Conservation (phyloP, 2,797 vertebrate genomes). For the Gymnothorax javanicus region DNA sequence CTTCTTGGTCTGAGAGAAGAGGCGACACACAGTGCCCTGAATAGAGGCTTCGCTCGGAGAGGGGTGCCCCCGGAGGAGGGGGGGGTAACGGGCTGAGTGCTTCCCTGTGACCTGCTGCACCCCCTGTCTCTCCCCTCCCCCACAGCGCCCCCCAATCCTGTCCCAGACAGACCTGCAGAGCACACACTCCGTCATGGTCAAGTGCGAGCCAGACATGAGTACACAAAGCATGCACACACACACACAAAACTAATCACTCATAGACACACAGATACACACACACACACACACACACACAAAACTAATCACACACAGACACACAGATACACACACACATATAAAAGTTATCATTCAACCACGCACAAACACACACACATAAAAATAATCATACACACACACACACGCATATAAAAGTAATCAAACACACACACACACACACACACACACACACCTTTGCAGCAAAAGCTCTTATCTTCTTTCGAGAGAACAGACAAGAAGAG, state of each 20-base stretch:
- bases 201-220: constrained; percentile 50
- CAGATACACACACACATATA: background rate
- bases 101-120: constrained; percentile 11
- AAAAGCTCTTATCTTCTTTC: background rate
- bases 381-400: constrained; percentile 3
- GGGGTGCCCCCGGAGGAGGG: constrained; percentile 23
- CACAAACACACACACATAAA: too few species aligned
- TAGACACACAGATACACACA: background rate
- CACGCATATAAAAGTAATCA: background rate
- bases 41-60: constrained; percentile 19
- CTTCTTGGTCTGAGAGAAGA: background rate
- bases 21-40: constrained; percentile 12
- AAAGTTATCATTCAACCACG: too few species aligned
- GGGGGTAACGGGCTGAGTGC: background rate
- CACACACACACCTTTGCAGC: background rate
- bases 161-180: constrained; percentile 30
- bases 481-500: background rate
- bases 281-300: background rate
- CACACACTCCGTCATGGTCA: constrained; percentile 48
- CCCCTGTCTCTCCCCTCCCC: too few species aligned
- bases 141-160: background rate
- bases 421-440: too few species aligned
- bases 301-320: background rate
- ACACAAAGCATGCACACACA: background rate
- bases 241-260: background rate